Percentiles rank a stretch among this genome's conserved stretches.
Conservation (phyloP, 2,888 invertebrate species). For the Acronicta alni region DNA sequence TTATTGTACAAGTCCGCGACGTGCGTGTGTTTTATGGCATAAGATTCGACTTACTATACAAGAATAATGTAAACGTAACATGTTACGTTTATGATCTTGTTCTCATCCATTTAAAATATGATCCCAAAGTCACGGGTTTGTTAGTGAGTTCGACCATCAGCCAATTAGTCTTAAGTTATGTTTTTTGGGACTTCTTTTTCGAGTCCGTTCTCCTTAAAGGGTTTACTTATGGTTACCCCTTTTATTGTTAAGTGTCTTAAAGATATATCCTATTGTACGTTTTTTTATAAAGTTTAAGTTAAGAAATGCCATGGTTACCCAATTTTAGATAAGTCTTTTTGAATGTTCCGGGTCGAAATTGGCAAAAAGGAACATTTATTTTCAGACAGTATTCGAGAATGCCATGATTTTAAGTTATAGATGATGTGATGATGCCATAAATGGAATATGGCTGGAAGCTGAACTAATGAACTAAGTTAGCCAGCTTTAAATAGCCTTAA, state of each 20-base stretch:
- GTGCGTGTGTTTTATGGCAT: not conserved
- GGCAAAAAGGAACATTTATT: conserved; percentile 1
- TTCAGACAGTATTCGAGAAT: not conserved
- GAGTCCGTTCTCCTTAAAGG: too few relatives aligned
- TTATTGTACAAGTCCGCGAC: not conserved
- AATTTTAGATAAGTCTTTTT: not conserved
- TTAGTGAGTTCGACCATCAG: not conserved
- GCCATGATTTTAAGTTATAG: conserved; percentile 2
- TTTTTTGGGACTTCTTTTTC: not conserved
- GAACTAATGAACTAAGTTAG: too few relatives aligned
- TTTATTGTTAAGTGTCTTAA: not conserved
- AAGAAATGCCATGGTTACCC: not conserved
- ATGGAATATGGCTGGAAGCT: too few relatives aligned
- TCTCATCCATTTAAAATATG: too few relatives aligned
- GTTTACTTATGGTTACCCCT: not conserved
- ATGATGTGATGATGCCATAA: not conserved
- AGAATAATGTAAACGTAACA: too few relatives aligned
- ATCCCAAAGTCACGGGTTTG: not conserved
- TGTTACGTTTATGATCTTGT: too few relatives aligned
- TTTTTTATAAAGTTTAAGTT: not conserved
- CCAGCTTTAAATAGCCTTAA: too few relatives aligned
- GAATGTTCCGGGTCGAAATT: not conserved
- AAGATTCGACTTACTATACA: too few relatives aligned
- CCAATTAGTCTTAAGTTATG: conserved; percentile 2
- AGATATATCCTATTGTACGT: not conserved